Evolutionary conservation across 2,113 vertebrate species (phyloP).

Genomic region (Vireo altiloquus): DNA sequence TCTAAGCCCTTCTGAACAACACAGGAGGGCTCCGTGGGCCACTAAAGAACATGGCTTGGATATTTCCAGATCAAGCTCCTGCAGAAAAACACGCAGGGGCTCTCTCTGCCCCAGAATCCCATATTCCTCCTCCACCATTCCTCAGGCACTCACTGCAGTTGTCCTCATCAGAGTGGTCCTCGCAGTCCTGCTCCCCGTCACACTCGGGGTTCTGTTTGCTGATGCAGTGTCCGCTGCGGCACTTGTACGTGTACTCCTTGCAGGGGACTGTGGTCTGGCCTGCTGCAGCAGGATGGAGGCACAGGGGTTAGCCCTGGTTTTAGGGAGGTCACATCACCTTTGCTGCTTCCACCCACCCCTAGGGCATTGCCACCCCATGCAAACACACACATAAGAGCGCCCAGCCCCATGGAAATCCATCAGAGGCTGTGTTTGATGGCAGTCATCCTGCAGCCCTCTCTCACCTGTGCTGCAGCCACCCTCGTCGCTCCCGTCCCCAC

Average conservation of each 20-base stretch:
- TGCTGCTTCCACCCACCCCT: background rate
- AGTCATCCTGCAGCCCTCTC: background rate
- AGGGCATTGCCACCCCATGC: background rate
- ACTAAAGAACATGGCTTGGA: background rate
- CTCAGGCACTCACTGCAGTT: conserved; percentile 76
- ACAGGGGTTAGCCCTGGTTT: background rate
- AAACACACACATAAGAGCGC: background rate
- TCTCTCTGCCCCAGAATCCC: background rate
- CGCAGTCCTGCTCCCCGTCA: conserved; percentile 79
- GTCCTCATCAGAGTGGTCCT: conserved; percentile 83
- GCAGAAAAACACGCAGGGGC: background rate
- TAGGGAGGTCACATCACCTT: background rate
- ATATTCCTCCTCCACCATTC: fast-evolving
- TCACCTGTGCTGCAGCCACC: conserved; percentile 73
- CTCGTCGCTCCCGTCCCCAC: conserved; percentile 85
- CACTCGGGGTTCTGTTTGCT: conserved; percentile 86
- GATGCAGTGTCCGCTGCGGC: conserved; percentile 76
- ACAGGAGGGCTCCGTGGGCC: fast-evolving
- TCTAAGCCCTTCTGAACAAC: background rate
- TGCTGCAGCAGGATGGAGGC: background rate
- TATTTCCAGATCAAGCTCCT: background rate
- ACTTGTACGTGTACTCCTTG: conserved; percentile 77
- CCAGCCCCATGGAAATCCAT: fast-evolving
- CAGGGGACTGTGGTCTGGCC: conserved; percentile 25
- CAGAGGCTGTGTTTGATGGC: background rate